A percentile compares a stretch with the other conserved stretches of the same genome.
Conservation (phyloP, 2,113 vertebrate genomes). For the Cyanoderma ruficeps region DNA sequence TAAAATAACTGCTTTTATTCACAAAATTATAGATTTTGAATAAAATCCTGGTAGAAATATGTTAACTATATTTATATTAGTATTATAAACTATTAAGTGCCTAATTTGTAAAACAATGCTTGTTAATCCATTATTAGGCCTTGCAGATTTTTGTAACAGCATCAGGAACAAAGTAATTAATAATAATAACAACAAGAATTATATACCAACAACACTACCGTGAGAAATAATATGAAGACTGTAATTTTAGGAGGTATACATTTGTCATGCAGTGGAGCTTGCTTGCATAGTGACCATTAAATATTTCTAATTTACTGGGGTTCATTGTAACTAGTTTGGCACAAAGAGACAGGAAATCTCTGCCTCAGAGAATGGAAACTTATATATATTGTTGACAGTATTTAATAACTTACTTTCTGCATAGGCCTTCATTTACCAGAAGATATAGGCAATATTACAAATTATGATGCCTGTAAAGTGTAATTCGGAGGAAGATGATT, state of each 20-base stretch:
- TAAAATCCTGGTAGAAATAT: background rate
- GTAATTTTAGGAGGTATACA: background rate
- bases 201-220: background rate
- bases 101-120: background rate
- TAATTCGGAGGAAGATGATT: constrained; percentile 23
- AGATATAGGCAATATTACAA: constrained; percentile 7
- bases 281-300: background rate
- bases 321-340: background rate
- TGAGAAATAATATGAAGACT: background rate
- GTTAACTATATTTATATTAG: background rate
- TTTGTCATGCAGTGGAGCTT: background rate
- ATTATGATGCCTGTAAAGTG: background rate
- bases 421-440: constrained; percentile 20
- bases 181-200: background rate
- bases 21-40: background rate
- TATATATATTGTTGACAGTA: background rate
- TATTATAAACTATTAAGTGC: background rate
- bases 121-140: background rate
- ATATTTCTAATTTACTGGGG: constrained; percentile 21
- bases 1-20: background rate
- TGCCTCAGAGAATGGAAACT: background rate
- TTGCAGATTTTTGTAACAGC: background rate
- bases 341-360: background rate
- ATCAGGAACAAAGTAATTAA: background rate
- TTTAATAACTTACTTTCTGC: constrained; percentile 21